Base-by-base conservation (phyloP, 2,113 vertebrate genomes). In the Phalacrocorax pelagicus region DNA sequence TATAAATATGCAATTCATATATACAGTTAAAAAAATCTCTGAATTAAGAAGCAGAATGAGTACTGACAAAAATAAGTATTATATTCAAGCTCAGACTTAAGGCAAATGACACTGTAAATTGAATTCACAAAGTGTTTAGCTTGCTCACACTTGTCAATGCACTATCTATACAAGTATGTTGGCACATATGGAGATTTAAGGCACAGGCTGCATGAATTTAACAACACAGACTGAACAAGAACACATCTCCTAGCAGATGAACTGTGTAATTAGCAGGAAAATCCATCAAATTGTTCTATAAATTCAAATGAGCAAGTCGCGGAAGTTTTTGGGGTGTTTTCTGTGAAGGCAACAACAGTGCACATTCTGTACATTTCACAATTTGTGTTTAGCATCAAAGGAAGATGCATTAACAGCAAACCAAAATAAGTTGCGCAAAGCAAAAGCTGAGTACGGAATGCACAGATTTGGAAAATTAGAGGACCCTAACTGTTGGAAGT, bases 111-210 rank as follows among this genome's bases (percentile, higher is more conserved):
- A 52, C 22, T 23, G 80, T 52, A 94, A 84, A 91, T 86, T 75
- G 36, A 86, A 75, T 95, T 81, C 92, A 91, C 42, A 21, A 65
- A 5, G 14, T 61, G 57, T 95, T 92, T 84, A 81, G 71, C 83
- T 92, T 88, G 44, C 83, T 91, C 80, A 81, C 83, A 79, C 71
- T 92, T 96, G 66, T 87, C 86, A 94, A 32, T 77, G 70, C 73
- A 63, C 52, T 89, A 96, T 89, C 90, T 61, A 84, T 86, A 91
- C 69, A 58, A 71, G 54, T 70, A 42, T 42, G 15, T 67, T 91
- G 90, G 87, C 86, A 84, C 40, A 66, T 27, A 54, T 1, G 27
- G 61, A 96, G 84, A 97, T 93, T 87, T 86, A 95, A 96, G 87
- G 81, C 52, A 67, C 2, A 3, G 40, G n/a, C n/a, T 94, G 63